Conservation (phyloP, 2,888 invertebrate species). For the Agapostemon virescens region DNA sequence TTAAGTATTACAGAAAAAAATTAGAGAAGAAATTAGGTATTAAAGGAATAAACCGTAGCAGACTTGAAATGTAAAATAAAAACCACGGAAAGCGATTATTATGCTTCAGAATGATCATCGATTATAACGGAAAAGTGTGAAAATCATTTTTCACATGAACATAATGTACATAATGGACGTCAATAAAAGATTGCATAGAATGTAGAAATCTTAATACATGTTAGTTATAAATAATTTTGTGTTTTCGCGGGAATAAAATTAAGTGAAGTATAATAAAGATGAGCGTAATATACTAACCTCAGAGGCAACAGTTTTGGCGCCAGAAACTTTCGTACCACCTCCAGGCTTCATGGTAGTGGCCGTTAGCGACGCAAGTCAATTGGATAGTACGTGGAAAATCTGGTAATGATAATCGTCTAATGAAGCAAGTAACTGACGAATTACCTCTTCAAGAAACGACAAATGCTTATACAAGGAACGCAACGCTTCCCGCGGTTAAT, state of each 20-base stretch:
- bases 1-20: too few species aligned
- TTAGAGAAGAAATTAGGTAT: neutral
- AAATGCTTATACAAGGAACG: neutral
- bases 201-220: neutral
- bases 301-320: conserved; percentile 68
- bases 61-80: neutral
- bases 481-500: conserved; percentile 36
- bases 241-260: neutral
- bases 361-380: conserved; percentile 37
- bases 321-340: conserved; percentile 72
- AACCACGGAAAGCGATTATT: neutral
- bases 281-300: conserved; percentile 72
- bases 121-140: neutral
- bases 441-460: neutral
- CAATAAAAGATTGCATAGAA: neutral
- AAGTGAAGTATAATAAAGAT: conserved; percentile 12
- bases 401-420: neutral
- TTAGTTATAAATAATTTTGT: neutral
- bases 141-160: neutral
- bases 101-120: neutral
- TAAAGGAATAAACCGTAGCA: neutral
- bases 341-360: conserved; percentile 72
- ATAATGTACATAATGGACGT: neutral
- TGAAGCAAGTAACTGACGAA: neutral
- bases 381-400: conserved; percentile 10